Evolutionary conservation across 2,797 vertebrate genomes (phyloP).

Genomic region (Silurus aristotelis): DNA sequence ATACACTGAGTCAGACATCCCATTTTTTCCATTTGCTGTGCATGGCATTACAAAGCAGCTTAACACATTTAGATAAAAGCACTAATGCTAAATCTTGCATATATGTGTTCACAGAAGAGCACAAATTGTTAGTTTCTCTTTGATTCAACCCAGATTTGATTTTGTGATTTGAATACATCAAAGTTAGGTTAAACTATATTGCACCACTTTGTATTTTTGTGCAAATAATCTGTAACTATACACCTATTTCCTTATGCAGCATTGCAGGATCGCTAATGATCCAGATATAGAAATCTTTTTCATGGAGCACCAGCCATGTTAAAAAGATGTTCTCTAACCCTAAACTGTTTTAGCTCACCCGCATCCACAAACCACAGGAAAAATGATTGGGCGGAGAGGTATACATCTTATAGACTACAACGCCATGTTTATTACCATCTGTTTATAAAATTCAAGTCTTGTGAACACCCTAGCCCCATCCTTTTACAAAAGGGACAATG

Average conservation of each 20-base stretch:
- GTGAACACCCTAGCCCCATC: background rate
- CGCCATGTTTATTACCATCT: background rate
- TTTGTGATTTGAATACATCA: background rate
- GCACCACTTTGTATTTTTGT: background rate
- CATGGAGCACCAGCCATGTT: background rate
- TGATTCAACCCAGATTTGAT: background rate
- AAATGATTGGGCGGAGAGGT: background rate
- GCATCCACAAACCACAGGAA: background rate
- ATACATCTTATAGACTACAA: background rate
- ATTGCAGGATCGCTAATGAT: background rate
- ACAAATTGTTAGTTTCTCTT: background rate
- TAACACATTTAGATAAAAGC: background rate
- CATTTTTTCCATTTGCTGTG: background rate
- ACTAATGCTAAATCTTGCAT: background rate
- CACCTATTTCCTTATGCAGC: background rate
- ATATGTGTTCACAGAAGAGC: background rate
- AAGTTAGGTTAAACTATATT: background rate
- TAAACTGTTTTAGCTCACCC: background rate
- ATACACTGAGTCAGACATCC: background rate
- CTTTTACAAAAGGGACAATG: slow-evolving; percentile 4
- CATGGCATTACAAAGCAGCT: background rate
- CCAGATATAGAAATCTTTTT: background rate
- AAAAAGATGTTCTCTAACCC: background rate
- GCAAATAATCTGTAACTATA: background rate
- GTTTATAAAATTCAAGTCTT: background rate